These are phyloP conservation scores for Xanthia icteritia DNA, from an alignment of 2,888 invertebrate species.

Conservation along the genomic window DNA sequence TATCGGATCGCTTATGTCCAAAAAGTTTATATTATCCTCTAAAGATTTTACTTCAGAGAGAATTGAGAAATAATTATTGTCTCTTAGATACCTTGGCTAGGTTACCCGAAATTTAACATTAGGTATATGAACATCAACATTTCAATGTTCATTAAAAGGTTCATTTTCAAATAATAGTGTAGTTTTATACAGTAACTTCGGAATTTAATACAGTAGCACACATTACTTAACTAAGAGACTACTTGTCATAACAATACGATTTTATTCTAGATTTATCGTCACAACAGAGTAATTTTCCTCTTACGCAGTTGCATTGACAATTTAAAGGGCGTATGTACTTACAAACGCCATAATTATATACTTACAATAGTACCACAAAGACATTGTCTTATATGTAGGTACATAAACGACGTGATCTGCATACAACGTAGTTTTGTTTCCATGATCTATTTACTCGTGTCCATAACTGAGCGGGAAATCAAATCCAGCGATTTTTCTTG, in stretches of 20 bases:
- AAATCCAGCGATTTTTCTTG: background rate
- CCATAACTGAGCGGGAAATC: background rate
- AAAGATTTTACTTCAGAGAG: too few species aligned
- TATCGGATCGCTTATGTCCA: background rate
- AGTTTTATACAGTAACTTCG: too few species aligned
- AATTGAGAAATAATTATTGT: background rate
- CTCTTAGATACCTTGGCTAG: too few species aligned
- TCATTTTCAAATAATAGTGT: constrained; percentile 1
- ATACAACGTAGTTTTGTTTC: background rate
- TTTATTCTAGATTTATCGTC: constrained; percentile 51
- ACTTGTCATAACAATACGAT: constrained; percentile 27
- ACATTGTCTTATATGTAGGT: constrained; percentile 15
- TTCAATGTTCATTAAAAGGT: background rate
- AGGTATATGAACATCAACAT: background rate
- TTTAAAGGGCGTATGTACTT: constrained; percentile 43
- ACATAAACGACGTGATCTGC: background rate
- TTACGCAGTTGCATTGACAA: constrained; percentile 57
- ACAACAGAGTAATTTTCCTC: constrained; percentile 61
- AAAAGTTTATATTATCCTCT: background rate
- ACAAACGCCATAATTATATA: constrained; percentile 32
- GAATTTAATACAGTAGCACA: background rate
- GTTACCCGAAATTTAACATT: background rate
- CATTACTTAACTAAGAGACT: background rate
- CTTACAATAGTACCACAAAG: constrained; percentile 28
- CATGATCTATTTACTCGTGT: background rate